Evolutionary conservation across 2,888 invertebrate genomes (phyloP).

Genomic region (Chirona hameri): DNA sequence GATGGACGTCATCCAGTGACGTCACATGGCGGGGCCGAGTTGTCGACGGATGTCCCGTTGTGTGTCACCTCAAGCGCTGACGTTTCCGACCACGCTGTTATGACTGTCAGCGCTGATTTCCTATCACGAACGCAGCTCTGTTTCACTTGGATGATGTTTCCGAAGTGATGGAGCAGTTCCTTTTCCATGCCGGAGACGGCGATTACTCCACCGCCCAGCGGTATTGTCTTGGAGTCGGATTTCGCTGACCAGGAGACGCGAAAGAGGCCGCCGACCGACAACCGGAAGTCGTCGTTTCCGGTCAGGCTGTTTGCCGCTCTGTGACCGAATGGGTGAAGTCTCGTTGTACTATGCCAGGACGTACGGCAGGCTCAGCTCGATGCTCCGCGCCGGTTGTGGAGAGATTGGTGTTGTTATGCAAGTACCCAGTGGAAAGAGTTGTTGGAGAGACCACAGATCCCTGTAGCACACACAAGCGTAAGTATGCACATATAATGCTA

Average conservation of each 20-base stretch:
- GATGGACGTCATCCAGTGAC: constrained; percentile 50
- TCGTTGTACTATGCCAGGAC: constrained; percentile 52
- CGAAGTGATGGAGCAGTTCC: constrained; percentile 74
- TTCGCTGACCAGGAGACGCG: constrained; percentile 77
- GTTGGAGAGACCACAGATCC: constrained; percentile 90
- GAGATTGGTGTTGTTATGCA: constrained; percentile 78
- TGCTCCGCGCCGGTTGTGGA: constrained; percentile 77
- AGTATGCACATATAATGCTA: too few species aligned
- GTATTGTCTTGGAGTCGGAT: constrained; percentile 80
- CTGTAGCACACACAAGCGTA: constrained; percentile 51
- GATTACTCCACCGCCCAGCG: constrained; percentile 61
- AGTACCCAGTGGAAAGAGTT: constrained; percentile 94
- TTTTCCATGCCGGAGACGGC: constrained; percentile 94
- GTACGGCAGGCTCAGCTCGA: constrained; percentile 83
- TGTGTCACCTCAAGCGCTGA: constrained; percentile 72
- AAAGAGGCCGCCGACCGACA: constrained; percentile 87
- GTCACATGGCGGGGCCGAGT: constrained; percentile 48
- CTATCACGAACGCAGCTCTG: constrained; percentile 72
- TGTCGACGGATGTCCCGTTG: constrained; percentile 73
- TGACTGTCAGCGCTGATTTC: constrained; percentile 87
- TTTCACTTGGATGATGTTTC: constrained; percentile 77
- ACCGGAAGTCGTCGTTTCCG: constrained; percentile 76
- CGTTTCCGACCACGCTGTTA: constrained; percentile 84
- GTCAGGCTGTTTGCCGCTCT: constrained; percentile 85
- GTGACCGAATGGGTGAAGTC: constrained; percentile 71